A percentile compares a stretch with the other conserved stretches of the same genome.
Evolutionary conservation across 2,113 vertebrate species (phyloP).

Genomic region (Desmodus rotundus): DNA sequence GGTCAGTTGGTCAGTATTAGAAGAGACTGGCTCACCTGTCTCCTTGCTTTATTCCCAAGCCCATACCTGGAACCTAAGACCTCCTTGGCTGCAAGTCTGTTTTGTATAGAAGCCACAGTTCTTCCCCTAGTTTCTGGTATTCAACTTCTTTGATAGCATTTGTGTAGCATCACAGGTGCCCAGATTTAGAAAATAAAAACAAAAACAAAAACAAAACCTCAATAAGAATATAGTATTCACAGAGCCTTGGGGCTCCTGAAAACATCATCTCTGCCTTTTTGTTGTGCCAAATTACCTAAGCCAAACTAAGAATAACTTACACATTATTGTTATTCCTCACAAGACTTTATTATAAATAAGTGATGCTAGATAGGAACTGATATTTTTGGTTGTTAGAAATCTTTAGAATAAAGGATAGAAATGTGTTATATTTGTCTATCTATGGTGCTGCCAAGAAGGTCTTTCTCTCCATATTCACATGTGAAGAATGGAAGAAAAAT

Average conservation of each 20-base stretch:
- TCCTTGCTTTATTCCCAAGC: neutral
- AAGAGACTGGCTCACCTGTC: neutral
- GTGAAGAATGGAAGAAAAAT: neutral
- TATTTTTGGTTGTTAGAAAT: neutral
- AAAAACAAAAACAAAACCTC: too few species aligned
- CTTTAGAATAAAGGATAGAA: neutral
- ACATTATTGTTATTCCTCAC: neutral
- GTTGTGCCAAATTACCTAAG: neutral
- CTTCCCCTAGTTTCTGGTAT: neutral
- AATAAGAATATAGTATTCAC: neutral
- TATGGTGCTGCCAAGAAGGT: neutral
- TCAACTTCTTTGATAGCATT: neutral
- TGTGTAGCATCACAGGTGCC: neutral
- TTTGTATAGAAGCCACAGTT: neutral
- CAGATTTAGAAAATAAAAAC: neutral
- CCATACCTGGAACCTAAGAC: neutral
- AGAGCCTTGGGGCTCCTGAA: neutral
- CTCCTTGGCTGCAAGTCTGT: neutral
- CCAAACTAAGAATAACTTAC: neutral
- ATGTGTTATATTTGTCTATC: neutral
- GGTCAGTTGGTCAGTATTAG: fast-evolving
- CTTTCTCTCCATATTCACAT: neutral
- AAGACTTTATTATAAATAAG: neutral
- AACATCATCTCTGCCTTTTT: neutral
- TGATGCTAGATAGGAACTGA: neutral